Base-by-base conservation (phyloP, 2,113 vertebrate genomes). In the Stercorarius parasiticus region DNA sequence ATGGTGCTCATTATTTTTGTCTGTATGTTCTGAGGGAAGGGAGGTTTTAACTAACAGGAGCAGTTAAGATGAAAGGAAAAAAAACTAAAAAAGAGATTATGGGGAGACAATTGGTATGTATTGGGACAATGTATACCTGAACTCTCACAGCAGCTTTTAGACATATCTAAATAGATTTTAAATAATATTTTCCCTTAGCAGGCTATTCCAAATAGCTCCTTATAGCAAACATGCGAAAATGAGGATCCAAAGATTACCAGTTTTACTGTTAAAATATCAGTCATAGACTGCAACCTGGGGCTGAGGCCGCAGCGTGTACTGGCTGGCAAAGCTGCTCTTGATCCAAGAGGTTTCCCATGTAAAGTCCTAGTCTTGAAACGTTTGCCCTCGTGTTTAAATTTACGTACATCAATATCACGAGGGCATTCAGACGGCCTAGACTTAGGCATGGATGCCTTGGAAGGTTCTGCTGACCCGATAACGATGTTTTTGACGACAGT, bases 211-310 rank as follows among this genome's bases (percentile, higher is more conserved):
- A 79, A 71, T 10, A 42, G 12, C 13, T 87, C 17, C 36, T 86
- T 49, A 52, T 5, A 45, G 8, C 17, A 32, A 55, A 6, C 9
- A 32, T 0, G 7, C 0, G 1, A 25, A 90, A 85, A 76, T 4
- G 7, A 78, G 5, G 42, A 52, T 38, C 16, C 27, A 83, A 83
- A 88, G 13, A 25, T 80, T 3, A 79, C 19, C 32, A 56, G 32
- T 29, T 87, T 29, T 22, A 49, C 25, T 40, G 3, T 21, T 38
- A 72, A 76, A 79, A 56, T 36, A 64, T 23, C 36, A 83, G 64
- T 5, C 26, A 16, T 0, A 22, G 47, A 15, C 47, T 70, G 30
- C 45, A 90, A 8, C 14, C 22, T 25, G 18, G n/a, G 40, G 58
- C 58, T 43, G 45, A 77, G 42, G 45, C 18, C 25, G 4, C 2